These are phyloP conservation scores for Popillia japonica DNA, from an alignment of 1,140 invertebrate species.

Conservation along the genomic window DNA sequence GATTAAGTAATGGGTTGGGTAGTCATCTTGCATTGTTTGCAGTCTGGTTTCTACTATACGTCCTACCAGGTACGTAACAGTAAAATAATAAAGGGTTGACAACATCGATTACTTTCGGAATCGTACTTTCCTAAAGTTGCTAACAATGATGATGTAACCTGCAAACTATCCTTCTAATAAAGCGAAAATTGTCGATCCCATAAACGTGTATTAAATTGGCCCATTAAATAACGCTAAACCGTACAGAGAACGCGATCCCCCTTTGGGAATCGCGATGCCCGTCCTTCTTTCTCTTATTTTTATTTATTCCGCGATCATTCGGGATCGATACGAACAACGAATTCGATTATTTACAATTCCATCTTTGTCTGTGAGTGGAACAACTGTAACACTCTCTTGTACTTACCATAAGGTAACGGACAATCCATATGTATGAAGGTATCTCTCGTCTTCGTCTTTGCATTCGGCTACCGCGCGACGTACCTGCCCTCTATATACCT, in stretches of 20 bases:
- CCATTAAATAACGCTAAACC: constrained; percentile 1
- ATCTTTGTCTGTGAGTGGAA: background rate
- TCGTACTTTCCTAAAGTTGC: no score
- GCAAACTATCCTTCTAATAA: background rate
- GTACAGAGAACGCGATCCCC: background rate
- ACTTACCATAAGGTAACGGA: background rate
- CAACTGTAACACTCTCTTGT: background rate
- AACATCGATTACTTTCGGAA: no score
- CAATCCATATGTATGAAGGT: background rate
- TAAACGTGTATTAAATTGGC: constrained; percentile 11
- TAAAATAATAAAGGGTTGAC: no score
- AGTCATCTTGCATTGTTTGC: no score
- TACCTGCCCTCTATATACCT: constrained; percentile 40
- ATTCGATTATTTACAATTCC: background rate
- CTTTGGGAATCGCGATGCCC: background rate
- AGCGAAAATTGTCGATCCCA: background rate
- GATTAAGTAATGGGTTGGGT: no score
- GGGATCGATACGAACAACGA: background rate
- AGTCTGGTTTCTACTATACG: no score
- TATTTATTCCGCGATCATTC: constrained; percentile 7
- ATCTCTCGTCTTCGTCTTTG: background rate
- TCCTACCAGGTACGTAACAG: no score
- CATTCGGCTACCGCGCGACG: constrained; percentile 9
- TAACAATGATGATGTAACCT: no score
- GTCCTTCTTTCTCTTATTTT: background rate